Conservation (phyloP, 1,140 invertebrate species). For the Sycophaga agraensis region DNA sequence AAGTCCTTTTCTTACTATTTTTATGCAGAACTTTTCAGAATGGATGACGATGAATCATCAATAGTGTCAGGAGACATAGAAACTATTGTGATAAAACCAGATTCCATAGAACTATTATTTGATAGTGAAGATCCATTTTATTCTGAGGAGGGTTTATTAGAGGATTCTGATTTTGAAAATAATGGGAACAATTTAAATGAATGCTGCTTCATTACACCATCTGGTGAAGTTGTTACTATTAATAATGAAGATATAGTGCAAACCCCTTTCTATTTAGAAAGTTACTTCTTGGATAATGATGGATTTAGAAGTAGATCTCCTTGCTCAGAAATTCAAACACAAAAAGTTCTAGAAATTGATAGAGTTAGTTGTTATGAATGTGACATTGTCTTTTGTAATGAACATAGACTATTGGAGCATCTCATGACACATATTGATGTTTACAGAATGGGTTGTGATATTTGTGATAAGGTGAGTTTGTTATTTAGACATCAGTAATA, state of each 20-base stretch:
- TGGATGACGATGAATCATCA: constrained; percentile 27
- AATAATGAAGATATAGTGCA: constrained; percentile 25
- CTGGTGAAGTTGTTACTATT: constrained; percentile 19
- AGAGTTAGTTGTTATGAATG: constrained; percentile 29
- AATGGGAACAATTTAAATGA: constrained; percentile 3
- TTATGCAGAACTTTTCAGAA: constrained; percentile 20
- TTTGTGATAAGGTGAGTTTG: constrained; percentile 28
- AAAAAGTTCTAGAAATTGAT: constrained; percentile 22
- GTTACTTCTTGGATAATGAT: constrained; percentile 29
- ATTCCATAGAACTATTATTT: constrained; percentile 26
- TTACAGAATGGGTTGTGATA: constrained; percentile 29
- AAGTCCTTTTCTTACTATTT: neutral
- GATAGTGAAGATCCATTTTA: constrained; percentile 12
- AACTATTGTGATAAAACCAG: constrained; percentile 31
- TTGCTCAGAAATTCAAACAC: neutral
- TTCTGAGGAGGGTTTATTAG: constrained; percentile 7
- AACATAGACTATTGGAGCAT: constrained; percentile 28
- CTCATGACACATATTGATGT: constrained; percentile 31
- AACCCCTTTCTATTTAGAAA: constrained; percentile 31
- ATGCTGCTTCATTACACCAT: constrained; percentile 21
- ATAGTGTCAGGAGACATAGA: constrained; percentile 29
- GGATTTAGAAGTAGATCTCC: constrained; percentile 12
- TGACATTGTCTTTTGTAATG: constrained; percentile 30
- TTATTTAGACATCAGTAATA: neutral
- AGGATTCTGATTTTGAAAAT: constrained; percentile 8